Percentiles rank a stretch among this genome's conserved stretches.
These are phyloP conservation scores for Lysiphlebus fabarum DNA, from an alignment of 1,140 invertebrate species.

Conservation along the genomic window DNA sequence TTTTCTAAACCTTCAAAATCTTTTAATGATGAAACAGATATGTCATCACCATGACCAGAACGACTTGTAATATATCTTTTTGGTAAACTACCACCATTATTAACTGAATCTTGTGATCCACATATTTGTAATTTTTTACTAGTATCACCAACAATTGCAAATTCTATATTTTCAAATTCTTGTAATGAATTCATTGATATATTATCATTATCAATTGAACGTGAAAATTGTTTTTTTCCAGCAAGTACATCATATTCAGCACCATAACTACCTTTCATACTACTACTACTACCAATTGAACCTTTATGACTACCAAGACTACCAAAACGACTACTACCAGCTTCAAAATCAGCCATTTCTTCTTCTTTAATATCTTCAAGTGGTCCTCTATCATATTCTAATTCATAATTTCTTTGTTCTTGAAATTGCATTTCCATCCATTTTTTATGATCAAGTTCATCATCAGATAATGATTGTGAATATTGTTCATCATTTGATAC, in stretches of 20 bases:
- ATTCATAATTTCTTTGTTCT: constrained; percentile 67
- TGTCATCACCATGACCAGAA: constrained; percentile 78
- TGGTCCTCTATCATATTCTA: constrained; percentile 69
- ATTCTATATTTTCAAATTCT: constrained; percentile 90
- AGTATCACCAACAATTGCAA: constrained; percentile 68
- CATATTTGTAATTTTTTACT: constrained; percentile 55
- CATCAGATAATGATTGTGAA: constrained; percentile 52
- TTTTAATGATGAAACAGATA: constrained; percentile 87
- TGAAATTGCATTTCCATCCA: constrained; percentile 88
- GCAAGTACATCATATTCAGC: constrained; percentile 82
- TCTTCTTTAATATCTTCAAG: constrained; percentile 89
- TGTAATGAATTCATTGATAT: constrained; percentile 87
- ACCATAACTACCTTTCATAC: constrained; percentile 71
- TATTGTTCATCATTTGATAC: constrained; percentile 53
- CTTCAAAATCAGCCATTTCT: constrained; percentile 79
- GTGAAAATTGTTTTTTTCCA: constrained; percentile 73
- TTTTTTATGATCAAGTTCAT: constrained; percentile 71
- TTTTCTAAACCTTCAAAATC: constrained; percentile 92
- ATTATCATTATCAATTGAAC: constrained; percentile 82
- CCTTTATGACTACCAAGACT: constrained; percentile 78
- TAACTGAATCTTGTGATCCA: constrained; percentile 71
- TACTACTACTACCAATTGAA: constrained; percentile 73
- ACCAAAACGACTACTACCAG: constrained; percentile 72
- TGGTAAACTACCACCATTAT: constrained; percentile 72
- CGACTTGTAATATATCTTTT: constrained; percentile 61